phyloP scores from a whole-genome alignment of 2,797 vertebrate species.

The Ibycter americanus region DNA sequence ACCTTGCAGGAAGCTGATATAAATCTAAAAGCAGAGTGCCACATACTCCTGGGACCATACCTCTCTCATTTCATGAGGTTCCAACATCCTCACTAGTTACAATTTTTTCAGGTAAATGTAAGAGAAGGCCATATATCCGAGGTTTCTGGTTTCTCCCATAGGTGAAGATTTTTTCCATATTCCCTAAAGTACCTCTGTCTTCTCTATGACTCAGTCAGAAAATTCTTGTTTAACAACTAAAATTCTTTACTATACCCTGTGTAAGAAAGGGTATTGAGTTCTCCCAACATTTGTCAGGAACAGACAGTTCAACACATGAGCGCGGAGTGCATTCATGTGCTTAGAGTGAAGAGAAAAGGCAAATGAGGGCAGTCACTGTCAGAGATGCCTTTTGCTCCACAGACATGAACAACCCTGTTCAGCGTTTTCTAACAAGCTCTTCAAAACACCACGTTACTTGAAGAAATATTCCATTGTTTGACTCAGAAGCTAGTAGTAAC shows the following conservation, averaged over 20 bases:
- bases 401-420: neutral
- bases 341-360: neutral
- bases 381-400: neutral
- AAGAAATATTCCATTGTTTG: neutral
- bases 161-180: accelerated
- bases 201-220: neutral
- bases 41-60: neutral
- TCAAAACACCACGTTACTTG: neutral
- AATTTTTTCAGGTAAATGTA: neutral
- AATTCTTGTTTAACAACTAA: neutral
- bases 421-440: neutral
- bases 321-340: accelerated
- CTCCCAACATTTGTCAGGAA: neutral
- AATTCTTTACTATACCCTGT: neutral
- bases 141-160: neutral
- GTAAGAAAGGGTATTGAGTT: neutral
- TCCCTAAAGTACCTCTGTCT: neutral
- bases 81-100: neutral
- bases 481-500: neutral
- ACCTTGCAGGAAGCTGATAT: neutral
- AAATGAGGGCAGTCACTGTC: neutral
- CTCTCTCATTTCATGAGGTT: neutral
- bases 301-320: neutral
- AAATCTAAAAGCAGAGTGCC: neutral
- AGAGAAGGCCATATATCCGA: neutral